Base-by-base conservation (phyloP, 1,140 invertebrate species). In the Drosophila neocordata region DNA sequence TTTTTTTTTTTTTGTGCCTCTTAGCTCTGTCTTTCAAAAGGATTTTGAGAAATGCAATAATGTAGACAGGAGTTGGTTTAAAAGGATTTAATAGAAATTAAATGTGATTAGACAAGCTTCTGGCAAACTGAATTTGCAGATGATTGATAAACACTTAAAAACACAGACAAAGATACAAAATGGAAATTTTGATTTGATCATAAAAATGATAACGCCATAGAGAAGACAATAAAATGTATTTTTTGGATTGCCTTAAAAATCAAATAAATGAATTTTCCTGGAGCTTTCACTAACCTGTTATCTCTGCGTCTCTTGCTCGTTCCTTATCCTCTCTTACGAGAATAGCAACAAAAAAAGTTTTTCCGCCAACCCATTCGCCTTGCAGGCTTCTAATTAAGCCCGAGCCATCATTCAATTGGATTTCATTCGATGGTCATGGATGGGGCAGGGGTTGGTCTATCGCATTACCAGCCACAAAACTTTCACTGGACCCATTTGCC, bases 331-430 rank as follows among this genome's bases (percentile, higher is more conserved):
- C 24, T 56, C 18, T n/a, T n/a, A 53, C 51, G 11, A n/a, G 20
- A 22, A 53, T 11, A 24, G 8, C 18, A 24, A 53, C n/a, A 27
- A 12, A n/a, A 27, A 55, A 27, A 55, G 22, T n/a, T 56, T 56
- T 56, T 9, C n/a, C 53, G 24, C 6, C 27, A 34, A 34, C 53
- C 53, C 24, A 27, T 55, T 55, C 13, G n/a, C 13, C 52, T 24
- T 31, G 52, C n/a, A 27, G 53, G 53, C 53, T 34, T 34, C 53
- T 56, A 56, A 56, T 56, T 56, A 56, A 56, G 53, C 53, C 27
- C 52, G 52, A 31, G 27, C 52, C 52, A 31, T 55, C n/a, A 27
- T 56, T 56, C 27, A 60, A 73, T 77, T 59, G 64, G 59, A 69
- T 34, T 63, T 69, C 66, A 68, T 56, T 56, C 15, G 53, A 27